Base-by-base conservation (phyloP, 64 coral and sea anemone genomes). In the Dendronephthya gigantea region DNA sequence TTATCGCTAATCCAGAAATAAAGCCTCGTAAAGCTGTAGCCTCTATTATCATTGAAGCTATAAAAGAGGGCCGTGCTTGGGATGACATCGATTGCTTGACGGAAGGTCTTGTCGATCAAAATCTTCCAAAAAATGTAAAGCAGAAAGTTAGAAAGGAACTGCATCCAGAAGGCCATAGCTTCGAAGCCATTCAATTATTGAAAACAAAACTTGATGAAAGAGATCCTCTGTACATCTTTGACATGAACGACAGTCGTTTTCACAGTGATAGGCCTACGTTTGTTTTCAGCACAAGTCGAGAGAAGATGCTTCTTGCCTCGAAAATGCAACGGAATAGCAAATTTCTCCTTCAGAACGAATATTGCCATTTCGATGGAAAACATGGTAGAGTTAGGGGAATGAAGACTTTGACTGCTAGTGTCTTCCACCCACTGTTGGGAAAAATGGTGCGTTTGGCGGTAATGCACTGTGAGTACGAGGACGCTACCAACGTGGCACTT, bases 311-410 rank as follows among this genome's bases (percentile, higher is more conserved):
- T 32, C 48, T 65, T 59, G 84, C 84, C 15, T 50, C 38, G 9
- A 62, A 86, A 12, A 86, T 86, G 84, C 51, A 86, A 59, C 28
- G 84, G 22, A 58, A 86, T n/a, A 39, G 50, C 16, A 25, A 86
- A 11, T 56, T 35, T 29, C 84, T 35, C 17, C 59, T 86, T 36
- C 28, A 65, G 52, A 50, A 59, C 16, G 84, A 86, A 35, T 86
- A 59, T 58, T 86, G 84, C n/a, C 84, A 86, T 41, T 86, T 86
- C 35, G n/a, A 76, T 76, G 69, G 69, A 14, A 76, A 76, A 16
- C 12, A 22, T 13, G 25, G 2, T 76, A 13, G 69, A 11, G 11
- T 45, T 45, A 4, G 41, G 41, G 41, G 41, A 45, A 4, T 45
- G 41, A 45, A 45, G 41, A 66, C 58, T n/a, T 30, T 66, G 19